These are phyloP conservation scores for Agriopis aurantiaria DNA, from an alignment of 2,888 invertebrate species.

Conservation along the genomic window DNA sequence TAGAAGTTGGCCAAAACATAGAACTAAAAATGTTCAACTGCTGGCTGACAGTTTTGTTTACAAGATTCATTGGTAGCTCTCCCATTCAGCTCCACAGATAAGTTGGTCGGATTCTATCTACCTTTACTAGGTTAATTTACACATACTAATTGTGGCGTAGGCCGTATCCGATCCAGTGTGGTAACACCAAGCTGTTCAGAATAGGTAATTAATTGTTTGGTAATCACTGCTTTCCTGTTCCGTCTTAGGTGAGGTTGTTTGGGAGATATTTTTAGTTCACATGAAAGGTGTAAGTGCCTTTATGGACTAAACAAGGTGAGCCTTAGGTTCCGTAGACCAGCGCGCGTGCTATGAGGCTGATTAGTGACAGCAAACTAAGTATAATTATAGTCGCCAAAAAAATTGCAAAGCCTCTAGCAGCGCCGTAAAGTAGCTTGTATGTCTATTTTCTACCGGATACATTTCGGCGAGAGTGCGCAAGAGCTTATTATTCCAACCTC, in stretches of 20 bases:
- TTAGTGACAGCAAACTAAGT: no score
- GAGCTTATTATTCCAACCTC: no score
- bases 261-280: no score
- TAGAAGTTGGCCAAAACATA: background rate
- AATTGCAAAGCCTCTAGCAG: no score
- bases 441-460: no score
- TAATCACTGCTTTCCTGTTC: conserved; percentile 29
- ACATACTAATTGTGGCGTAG: conserved; percentile 59
- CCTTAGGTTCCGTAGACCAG: no score
- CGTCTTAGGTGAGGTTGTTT: background rate
- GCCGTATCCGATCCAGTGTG: conserved; percentile 31
- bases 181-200: conserved; percentile 27
- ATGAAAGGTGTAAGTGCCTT: no score
- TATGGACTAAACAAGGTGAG: no score
- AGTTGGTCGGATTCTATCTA: conserved; percentile 1
- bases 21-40: background rate
- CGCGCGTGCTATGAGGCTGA: no score
- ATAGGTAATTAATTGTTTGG: conserved; percentile 36
- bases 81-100: background rate
- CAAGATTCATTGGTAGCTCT: background rate
- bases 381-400: no score
- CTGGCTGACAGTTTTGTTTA: background rate
- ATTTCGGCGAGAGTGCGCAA: no score
- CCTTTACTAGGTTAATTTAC: conserved; percentile 57
- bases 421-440: no score